Conservation (phyloP, 2,888 invertebrate genomes). For the Azorinus chamasolen region DNA sequence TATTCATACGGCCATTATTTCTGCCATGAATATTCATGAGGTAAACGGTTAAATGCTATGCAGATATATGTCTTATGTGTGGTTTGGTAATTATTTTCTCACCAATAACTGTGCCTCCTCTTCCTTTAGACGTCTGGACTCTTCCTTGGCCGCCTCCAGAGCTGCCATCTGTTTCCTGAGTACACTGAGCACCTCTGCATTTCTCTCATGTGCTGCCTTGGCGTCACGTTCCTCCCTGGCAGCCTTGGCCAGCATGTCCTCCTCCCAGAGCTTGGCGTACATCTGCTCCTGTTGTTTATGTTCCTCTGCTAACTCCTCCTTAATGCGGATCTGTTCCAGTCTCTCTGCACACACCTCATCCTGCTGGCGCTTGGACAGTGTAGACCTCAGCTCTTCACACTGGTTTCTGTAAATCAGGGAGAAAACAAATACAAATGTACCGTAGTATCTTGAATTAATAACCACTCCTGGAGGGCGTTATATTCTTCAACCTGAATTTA, state of each 20-base stretch:
- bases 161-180: constrained; percentile 85
- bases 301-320: constrained; percentile 73
- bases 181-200: constrained; percentile 80
- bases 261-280: constrained; percentile 85
- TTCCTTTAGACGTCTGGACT: constrained; percentile 80
- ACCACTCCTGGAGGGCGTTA: too few relatives aligned
- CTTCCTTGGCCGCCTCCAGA: constrained; percentile 82
- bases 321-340: constrained; percentile 78
- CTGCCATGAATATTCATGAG: too few relatives aligned
- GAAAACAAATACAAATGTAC: too few relatives aligned
- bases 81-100: constrained; percentile 7
- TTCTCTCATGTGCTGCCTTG: constrained; percentile 78
- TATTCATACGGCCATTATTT: too few relatives aligned
- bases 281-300: constrained; percentile 80
- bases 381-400: constrained; percentile 85
- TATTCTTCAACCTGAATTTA: too few relatives aligned
- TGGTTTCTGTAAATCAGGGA: constrained; percentile 81
- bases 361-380: constrained; percentile 83
- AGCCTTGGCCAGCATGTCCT: constrained; percentile 84
- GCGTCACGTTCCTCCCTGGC: constrained; percentile 84
- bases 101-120: constrained; percentile 85
- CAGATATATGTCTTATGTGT: too few relatives aligned
- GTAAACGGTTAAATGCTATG: too few relatives aligned
- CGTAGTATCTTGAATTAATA: too few relatives aligned
- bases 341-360: constrained; percentile 84